A percentile compares a stretch with the other conserved stretches of the same genome.
Conservation (phyloP, 2,888 invertebrate genomes). For the Chaitophorus viminalis region DNA sequence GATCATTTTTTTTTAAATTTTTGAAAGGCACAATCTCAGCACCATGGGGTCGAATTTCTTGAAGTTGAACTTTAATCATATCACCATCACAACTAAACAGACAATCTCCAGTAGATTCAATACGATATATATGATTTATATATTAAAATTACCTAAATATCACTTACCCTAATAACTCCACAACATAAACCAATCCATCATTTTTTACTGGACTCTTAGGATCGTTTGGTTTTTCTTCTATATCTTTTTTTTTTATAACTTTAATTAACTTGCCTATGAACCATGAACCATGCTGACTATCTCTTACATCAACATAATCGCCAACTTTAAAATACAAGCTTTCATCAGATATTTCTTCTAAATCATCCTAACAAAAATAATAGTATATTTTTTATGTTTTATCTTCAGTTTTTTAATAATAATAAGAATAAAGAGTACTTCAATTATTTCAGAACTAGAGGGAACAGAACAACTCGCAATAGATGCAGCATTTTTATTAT, state of each 20-base stretch:
- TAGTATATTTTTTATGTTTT: neutral
- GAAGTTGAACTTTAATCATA: slow-evolving; percentile 63
- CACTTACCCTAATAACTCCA: slow-evolving; percentile 9
- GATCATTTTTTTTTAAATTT: slow-evolving; percentile 72
- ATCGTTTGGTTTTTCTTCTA: neutral
- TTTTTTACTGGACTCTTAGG: slow-evolving; percentile 65
- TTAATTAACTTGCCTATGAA: slow-evolving; percentile 64
- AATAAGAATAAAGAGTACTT: neutral
- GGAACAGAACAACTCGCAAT: neutral
- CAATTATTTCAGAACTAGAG: neutral
- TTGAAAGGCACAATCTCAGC: slow-evolving; percentile 70
- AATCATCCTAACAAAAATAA: neutral
- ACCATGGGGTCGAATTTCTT: slow-evolving; percentile 77
- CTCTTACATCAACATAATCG: slow-evolving; percentile 67
- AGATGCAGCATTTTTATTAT: neutral
- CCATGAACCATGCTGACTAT: slow-evolving; percentile 67
- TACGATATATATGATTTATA: neutral
- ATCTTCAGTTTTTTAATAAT: neutral
- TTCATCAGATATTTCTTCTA: neutral
- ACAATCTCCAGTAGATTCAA: neutral
- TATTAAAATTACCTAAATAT: neutral
- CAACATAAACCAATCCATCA: slow-evolving; percentile 66
- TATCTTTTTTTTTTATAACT: slow-evolving; percentile 59
- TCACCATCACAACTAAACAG: slow-evolving; percentile 63
- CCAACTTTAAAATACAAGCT: slow-evolving; percentile 62